phyloP scores from a whole-genome alignment of 2,888 invertebrate species.

The Pseudococcus longispinus region DNA sequence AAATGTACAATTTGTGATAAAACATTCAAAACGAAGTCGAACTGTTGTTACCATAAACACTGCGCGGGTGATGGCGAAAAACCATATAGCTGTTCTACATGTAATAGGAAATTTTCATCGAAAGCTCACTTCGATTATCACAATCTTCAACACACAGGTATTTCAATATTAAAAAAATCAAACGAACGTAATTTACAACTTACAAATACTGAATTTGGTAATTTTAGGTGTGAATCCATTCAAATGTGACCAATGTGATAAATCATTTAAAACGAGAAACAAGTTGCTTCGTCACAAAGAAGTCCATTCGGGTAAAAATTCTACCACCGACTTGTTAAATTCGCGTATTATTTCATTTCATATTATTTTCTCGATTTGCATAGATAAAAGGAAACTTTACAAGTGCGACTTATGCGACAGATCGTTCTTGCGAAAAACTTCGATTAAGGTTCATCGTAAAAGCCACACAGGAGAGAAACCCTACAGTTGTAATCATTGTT shows the following conservation, averaged over 20 bases:
- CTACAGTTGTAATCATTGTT: conserved; percentile 36
- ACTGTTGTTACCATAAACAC: conserved; percentile 52
- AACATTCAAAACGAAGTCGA: conserved; percentile 50
- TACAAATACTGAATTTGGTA: too few relatives aligned
- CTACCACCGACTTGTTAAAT: not conserved
- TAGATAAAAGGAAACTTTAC: conserved; percentile 33
- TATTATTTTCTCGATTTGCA: not conserved
- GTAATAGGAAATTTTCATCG: conserved; percentile 40
- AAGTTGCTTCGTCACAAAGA: conserved; percentile 47
- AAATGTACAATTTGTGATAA: conserved; percentile 47
- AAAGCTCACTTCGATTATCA: conserved; percentile 46
- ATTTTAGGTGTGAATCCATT: conserved; percentile 44
- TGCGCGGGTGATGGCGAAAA: conserved; percentile 41
- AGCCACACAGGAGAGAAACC: conserved; percentile 44
- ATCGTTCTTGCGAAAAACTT: conserved; percentile 47
- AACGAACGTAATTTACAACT: too few relatives aligned
- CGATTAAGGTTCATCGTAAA: conserved; percentile 25
- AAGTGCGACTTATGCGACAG: conserved; percentile 37
- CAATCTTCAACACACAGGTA: conserved; percentile 24
- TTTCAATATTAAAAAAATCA: too few relatives aligned
- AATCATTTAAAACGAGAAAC: conserved; percentile 46
- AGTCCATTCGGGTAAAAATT: conserved; percentile 44
- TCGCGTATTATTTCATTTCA: not conserved
- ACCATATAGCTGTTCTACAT: conserved; percentile 21
- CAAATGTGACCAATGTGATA: conserved; percentile 19